Percentiles rank a stretch among this genome's conserved stretches.
Conservation (phyloP, 2,113 vertebrate species). For the Aspiorhynchus laticeps region DNA sequence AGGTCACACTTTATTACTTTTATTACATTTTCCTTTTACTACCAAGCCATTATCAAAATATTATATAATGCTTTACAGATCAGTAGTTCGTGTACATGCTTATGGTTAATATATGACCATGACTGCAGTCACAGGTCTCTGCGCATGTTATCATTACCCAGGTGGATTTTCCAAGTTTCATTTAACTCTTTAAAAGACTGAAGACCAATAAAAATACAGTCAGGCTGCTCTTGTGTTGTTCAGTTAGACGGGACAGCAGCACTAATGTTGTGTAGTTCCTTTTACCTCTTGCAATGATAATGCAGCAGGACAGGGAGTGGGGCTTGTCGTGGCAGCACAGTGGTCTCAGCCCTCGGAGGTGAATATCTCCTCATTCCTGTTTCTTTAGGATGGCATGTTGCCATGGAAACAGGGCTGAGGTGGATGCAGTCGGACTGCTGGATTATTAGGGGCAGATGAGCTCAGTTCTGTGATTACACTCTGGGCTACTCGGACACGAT, state of each 20-base stretch:
- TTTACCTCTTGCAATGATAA: slow-evolving; percentile 20
- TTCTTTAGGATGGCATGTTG: slow-evolving; percentile 66
- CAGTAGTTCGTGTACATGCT: neutral
- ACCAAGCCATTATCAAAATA: neutral
- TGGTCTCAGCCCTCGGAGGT: slow-evolving; percentile 53
- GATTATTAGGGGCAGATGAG: slow-evolving; percentile 73
- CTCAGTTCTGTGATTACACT: slow-evolving; percentile 72
- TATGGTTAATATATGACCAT: slow-evolving; percentile 12
- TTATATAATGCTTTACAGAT: neutral
- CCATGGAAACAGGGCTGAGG: slow-evolving; percentile 69
- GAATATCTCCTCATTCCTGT: slow-evolving; percentile 59
- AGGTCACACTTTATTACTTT: neutral
- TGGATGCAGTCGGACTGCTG: slow-evolving; percentile 71
- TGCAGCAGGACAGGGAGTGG: slow-evolving; percentile 44
- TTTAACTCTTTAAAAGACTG: neutral
- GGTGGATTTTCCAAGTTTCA: neutral
- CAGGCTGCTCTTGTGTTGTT: slow-evolving; percentile 59
- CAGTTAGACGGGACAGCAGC: slow-evolving; percentile 55
- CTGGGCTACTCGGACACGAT: slow-evolving; percentile 27
- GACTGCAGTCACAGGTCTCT: neutral
- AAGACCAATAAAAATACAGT: neutral
- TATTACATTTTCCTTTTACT: neutral
- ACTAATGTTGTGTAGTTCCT: neutral
- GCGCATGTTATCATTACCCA: neutral
- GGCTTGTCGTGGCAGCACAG: slow-evolving; percentile 47